Conservation (phyloP, 2,113 vertebrate genomes). For the Hiodon tergisus region DNA sequence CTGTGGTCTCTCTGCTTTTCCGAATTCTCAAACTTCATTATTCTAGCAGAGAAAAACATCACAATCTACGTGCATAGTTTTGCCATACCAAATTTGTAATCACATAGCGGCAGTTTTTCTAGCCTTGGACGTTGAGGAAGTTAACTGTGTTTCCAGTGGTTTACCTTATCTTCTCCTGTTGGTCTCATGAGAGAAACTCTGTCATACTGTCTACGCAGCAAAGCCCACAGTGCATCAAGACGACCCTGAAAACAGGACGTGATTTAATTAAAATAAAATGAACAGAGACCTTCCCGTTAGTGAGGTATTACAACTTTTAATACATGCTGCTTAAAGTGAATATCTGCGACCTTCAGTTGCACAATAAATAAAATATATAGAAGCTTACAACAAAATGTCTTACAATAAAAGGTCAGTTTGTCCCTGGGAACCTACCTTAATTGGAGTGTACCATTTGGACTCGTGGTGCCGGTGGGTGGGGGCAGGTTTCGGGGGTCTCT, state of each 20-base stretch:
- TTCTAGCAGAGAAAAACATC: no score
- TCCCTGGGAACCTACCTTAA: conserved; percentile 70
- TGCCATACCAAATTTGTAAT: no score
- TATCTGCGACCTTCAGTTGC: no score
- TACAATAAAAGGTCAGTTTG: background rate
- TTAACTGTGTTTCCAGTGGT: conserved; percentile 12
- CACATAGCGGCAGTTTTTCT: no score
- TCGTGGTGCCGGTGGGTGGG: conserved; percentile 61
- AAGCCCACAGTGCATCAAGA: conserved; percentile 81
- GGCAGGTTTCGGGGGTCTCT: conserved; percentile 62
- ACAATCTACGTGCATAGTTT: no score
- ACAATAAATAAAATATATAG: no score
- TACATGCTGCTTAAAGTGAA: background rate
- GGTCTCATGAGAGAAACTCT: conserved; percentile 94
- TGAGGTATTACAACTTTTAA: background rate
- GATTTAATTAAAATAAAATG: background rate
- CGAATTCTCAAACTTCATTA: no score
- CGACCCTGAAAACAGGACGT: conserved; percentile 66
- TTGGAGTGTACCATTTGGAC: conserved; percentile 91
- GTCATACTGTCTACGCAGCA: conserved; percentile 82
- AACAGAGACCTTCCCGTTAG: background rate
- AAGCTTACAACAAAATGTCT: no score
- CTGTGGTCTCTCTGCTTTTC: no score
- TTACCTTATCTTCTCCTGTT: conserved; percentile 82
- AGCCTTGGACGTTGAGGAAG: background rate